These are phyloP conservation scores for Manis crassicaudata DNA, from an alignment of 2,797 vertebrate species.

Conservation along the genomic window DNA sequence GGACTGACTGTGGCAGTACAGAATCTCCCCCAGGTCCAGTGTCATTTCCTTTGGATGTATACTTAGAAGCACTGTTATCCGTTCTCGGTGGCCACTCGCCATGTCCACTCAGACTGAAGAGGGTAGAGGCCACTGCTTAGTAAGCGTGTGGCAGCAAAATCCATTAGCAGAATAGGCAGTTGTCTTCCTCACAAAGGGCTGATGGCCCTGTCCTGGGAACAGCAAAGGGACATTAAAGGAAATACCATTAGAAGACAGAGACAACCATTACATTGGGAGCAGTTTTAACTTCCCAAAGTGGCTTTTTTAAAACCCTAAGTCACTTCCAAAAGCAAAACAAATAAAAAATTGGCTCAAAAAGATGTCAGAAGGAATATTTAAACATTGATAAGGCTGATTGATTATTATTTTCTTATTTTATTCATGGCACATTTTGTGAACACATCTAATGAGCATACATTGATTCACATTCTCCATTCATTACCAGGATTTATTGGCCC, in stretches of 20 bases:
- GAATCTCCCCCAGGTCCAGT: background rate
- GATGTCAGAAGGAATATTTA: conserved; percentile 58
- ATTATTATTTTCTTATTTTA: conserved; percentile 62
- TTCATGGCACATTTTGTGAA: conserved; percentile 56
- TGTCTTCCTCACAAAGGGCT: background rate
- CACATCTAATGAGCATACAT: conserved; percentile 67
- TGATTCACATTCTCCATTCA: conserved; percentile 66
- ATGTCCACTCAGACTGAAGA: background rate
- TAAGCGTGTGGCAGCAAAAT: background rate
- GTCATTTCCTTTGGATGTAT: background rate
- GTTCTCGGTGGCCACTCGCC: background rate
- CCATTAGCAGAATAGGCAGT: background rate
- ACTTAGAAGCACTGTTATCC: background rate
- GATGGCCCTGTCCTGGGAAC: background rate
- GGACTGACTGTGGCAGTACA: background rate
- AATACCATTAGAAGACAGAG: background rate
- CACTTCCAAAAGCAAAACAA: conserved; percentile 21
- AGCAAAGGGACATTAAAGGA: background rate
- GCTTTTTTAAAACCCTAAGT: background rate
- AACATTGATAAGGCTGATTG: conserved; percentile 55
- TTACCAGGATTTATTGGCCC: conserved; percentile 78
- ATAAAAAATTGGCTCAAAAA: background rate
- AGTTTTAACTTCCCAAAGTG: background rate
- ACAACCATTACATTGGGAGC: background rate
- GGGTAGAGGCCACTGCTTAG: background rate